Percentiles rank a stretch among this genome's conserved stretches.
phyloP scores from a whole-genome alignment of 2,797 vertebrate genomes.

The Selene dorsalis region DNA sequence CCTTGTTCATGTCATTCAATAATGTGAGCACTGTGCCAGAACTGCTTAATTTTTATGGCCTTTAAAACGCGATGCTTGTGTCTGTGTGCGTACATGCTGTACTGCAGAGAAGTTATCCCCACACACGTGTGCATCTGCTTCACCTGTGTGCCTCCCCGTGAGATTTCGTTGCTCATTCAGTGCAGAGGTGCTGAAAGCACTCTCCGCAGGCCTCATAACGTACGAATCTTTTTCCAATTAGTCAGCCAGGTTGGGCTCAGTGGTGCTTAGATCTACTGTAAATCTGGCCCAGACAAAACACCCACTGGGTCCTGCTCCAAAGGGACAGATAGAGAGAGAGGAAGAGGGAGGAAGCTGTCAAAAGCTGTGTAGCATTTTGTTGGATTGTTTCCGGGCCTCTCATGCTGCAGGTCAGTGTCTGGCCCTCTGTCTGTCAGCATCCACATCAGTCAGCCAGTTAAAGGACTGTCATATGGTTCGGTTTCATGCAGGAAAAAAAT shows the following conservation, averaged over 20 bases:
- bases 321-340: conserved; percentile 49
- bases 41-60: conserved; percentile 47
- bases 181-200: conserved; percentile 72
- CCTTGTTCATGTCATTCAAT: conserved; percentile 64
- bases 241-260: conserved; percentile 56
- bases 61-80: conserved; percentile 42
- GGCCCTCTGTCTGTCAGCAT: conserved; percentile 58
- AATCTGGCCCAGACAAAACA: conserved; percentile 79
- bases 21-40: conserved; percentile 51
- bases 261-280: conserved; percentile 67
- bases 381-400: conserved; percentile 56
- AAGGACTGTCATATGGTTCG: conserved; percentile 51
- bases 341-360: conserved; percentile 59
- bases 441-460: conserved; percentile 45
- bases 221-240: conserved; percentile 79
- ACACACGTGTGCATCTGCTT: conserved; percentile 53
- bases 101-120: conserved; percentile 24
- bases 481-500: conserved; percentile 46
- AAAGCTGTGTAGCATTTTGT: conserved; percentile 58
- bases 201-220: conserved; percentile 69
- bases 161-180: conserved; percentile 55
- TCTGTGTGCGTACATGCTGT: conserved; percentile 10
- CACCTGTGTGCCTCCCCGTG: conserved; percentile 59
- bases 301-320: conserved; percentile 51
- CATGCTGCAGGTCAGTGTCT: conserved; percentile 53